Conservation (phyloP, 2,888 invertebrate species). For the Prosopocoilus inquinatus region DNA sequence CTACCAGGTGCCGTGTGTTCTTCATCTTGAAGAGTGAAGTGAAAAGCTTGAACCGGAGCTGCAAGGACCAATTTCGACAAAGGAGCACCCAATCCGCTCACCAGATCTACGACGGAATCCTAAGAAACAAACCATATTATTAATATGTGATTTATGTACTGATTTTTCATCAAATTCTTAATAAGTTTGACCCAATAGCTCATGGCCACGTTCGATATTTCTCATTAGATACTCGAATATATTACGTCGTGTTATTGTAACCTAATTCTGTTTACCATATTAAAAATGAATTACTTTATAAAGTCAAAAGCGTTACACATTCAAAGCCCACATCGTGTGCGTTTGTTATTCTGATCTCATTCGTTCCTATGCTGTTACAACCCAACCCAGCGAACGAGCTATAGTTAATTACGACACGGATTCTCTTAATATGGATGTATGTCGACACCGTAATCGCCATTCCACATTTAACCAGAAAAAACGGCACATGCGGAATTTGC, state of each 20-base stretch:
- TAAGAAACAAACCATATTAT: constrained; percentile 38
- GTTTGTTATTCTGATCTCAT: too few relatives aligned
- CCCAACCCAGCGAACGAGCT: background rate
- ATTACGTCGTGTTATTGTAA: too few relatives aligned
- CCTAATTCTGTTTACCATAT: too few relatives aligned
- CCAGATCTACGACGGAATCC: constrained; percentile 75
- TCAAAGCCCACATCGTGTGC: too few relatives aligned
- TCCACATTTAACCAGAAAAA: background rate
- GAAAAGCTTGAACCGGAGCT: constrained; percentile 66
- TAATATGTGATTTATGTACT: too few relatives aligned
- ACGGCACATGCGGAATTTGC: background rate
- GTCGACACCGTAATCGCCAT: background rate
- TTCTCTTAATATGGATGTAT: background rate
- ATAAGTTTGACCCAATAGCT: too few relatives aligned
- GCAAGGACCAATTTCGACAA: constrained; percentile 69
- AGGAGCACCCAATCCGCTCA: constrained; percentile 69
- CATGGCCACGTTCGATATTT: too few relatives aligned
- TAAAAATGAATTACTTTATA: too few relatives aligned
- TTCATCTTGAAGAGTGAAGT: constrained; percentile 64
- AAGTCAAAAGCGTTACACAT: too few relatives aligned
- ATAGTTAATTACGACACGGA: constrained; percentile 1
- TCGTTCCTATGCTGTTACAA: too few relatives aligned
- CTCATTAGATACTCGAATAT: too few relatives aligned
- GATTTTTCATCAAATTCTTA: too few relatives aligned
- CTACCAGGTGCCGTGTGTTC: constrained; percentile 69